Evolutionary conservation across 2,113 vertebrate species (phyloP).

Genomic region (Ardeotis arabs): DNA sequence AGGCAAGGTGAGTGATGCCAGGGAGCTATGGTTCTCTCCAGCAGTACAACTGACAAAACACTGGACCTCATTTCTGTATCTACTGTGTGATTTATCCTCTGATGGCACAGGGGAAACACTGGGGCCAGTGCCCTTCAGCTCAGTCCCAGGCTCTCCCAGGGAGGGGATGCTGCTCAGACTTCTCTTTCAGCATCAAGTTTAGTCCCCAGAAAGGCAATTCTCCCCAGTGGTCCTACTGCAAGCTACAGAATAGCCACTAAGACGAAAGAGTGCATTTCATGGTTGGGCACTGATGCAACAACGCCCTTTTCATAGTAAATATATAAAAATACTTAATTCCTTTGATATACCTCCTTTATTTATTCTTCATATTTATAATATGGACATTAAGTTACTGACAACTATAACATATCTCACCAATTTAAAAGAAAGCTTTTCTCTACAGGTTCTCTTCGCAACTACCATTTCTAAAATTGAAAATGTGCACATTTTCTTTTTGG

Average conservation of each 20-base stretch:
- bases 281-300: not conserved
- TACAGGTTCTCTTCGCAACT: not conserved
- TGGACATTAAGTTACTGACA: not conserved
- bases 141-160: not conserved
- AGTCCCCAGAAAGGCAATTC: not conserved
- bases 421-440: not conserved
- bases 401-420: not conserved
- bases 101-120: not conserved
- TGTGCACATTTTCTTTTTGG: not conserved
- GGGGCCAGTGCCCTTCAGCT: not conserved
- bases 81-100: not conserved
- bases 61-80: not conserved
- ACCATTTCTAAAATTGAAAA: not conserved
- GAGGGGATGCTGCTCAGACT: not conserved
- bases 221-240: not conserved
- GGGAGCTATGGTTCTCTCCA: conserved; percentile 53
- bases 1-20: not conserved
- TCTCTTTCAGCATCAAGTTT: accelerated
- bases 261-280: not conserved
- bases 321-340: not conserved
- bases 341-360: not conserved
- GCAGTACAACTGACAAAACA: conserved; percentile 48
- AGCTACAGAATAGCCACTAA: not conserved
- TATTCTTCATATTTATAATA: not conserved
- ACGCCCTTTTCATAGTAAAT: not conserved